Percentiles rank a stretch among this genome's conserved stretches.
Evolutionary conservation across 1,140 invertebrate genomes (phyloP).

Genomic region (Lordiphosa collinella): DNA sequence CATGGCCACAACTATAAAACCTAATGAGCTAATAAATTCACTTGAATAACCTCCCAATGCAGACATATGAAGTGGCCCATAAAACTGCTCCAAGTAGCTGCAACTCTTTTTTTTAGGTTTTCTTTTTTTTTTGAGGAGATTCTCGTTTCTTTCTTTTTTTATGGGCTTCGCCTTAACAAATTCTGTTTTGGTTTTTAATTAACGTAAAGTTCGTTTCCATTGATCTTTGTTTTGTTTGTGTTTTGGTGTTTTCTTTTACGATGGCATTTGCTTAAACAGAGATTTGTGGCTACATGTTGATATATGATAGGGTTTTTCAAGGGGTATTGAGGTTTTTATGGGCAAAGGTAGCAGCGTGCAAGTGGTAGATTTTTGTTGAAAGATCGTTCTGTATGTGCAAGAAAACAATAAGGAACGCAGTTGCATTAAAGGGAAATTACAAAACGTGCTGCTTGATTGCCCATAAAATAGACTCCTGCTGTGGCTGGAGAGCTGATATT

Average conservation of each 20-base stretch:
- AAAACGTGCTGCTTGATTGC: too few species aligned
- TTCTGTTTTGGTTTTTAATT: slow-evolving; percentile 62
- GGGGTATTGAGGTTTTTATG: slow-evolving; percentile 1
- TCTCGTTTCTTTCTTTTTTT: slow-evolving; percentile 30
- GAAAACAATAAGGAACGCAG: background rate
- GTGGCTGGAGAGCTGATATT: too few species aligned
- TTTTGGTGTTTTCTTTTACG: slow-evolving; percentile 46
- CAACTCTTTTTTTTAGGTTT: slow-evolving; percentile 41
- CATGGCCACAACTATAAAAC: slow-evolving; percentile 60
- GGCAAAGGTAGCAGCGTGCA: background rate
- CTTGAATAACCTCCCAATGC: slow-evolving; percentile 35
- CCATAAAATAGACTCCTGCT: too few species aligned
- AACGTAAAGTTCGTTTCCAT: slow-evolving; percentile 42
- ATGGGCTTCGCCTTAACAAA: slow-evolving; percentile 43
- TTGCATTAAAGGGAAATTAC: background rate
- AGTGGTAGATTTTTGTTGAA: background rate
- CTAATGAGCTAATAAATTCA: slow-evolving; percentile 67
- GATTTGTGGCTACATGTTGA: slow-evolving; percentile 41
- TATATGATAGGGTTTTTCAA: slow-evolving; percentile 28
- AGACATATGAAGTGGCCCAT: slow-evolving; percentile 52
- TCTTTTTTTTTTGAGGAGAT: slow-evolving; percentile 5
- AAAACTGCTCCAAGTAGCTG: slow-evolving; percentile 53
- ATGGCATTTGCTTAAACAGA: slow-evolving; percentile 35
- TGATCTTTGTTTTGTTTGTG: slow-evolving; percentile 42
- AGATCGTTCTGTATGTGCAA: background rate